Conservation (phyloP, 2,113 vertebrate genomes). For the Atlantisia rogersi region DNA sequence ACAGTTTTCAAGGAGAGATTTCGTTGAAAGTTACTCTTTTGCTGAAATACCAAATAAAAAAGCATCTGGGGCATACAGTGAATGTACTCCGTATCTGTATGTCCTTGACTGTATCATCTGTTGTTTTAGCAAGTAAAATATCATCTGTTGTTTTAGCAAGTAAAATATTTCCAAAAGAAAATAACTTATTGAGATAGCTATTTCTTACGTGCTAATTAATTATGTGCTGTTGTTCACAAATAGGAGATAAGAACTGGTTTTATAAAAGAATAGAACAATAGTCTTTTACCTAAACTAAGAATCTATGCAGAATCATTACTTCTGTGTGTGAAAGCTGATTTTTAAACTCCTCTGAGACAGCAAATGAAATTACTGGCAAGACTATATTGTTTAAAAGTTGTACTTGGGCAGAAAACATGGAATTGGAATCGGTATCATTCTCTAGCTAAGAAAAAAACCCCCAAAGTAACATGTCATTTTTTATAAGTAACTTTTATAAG, state of each 20-base stretch:
- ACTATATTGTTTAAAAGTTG: neutral
- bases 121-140: neutral
- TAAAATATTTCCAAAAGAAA: neutral
- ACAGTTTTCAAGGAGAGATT: neutral
- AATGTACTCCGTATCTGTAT: neutral
- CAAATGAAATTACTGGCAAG: neutral
- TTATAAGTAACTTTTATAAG: neutral
- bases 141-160: neutral
- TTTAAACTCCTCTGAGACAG: neutral
- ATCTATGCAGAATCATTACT: neutral
- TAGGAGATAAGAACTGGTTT: neutral
- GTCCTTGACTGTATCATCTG: neutral
- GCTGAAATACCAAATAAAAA: neutral
- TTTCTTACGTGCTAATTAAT: neutral
- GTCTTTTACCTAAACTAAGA: neutral
- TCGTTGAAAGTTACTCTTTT: neutral
- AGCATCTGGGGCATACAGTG: neutral
- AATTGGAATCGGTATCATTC: neutral
- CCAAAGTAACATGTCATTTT: neutral
- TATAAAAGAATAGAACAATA: neutral
- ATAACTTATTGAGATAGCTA: neutral
- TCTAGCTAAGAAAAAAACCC: neutral
- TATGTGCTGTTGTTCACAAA: neutral
- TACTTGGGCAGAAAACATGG: neutral
- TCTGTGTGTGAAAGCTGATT: neutral